These are phyloP conservation scores for Coremacera marginata DNA, from an alignment of 2,888 invertebrate species.

Conservation along the genomic window DNA sequence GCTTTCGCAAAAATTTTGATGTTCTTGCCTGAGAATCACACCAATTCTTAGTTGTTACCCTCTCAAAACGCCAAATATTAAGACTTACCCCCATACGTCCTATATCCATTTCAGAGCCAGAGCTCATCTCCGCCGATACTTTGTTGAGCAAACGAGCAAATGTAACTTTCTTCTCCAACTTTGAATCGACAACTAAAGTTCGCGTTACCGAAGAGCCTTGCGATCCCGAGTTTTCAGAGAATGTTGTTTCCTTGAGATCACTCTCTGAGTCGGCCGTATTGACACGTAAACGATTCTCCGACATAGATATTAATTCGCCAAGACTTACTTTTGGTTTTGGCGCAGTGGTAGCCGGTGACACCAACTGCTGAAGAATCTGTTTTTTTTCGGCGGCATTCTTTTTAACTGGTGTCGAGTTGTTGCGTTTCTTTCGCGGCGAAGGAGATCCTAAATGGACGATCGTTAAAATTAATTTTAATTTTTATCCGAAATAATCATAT, in stretches of 20 bases:
- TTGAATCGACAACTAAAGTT: conserved; percentile 73
- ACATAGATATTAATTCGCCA: conserved; percentile 81
- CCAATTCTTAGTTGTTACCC: neutral
- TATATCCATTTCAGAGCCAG: conserved; percentile 78
- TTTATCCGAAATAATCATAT: neutral
- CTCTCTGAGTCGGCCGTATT: conserved; percentile 70
- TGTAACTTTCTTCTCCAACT: conserved; percentile 83
- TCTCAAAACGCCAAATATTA: neutral
- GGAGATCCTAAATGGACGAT: conserved; percentile 75
- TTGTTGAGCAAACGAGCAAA: conserved; percentile 81
- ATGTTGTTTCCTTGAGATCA: conserved; percentile 75
- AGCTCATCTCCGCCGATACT: conserved; percentile 83
- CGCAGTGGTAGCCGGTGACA: conserved; percentile 77
- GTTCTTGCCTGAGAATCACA: conserved; percentile 51
- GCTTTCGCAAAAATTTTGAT: conserved; percentile 45
- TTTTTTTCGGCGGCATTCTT: conserved; percentile 83
- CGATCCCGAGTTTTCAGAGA: conserved; percentile 71
- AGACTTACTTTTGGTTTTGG: conserved; percentile 72
- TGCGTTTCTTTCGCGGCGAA: conserved; percentile 82
- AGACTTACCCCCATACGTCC: conserved; percentile 46
- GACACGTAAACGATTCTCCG: conserved; percentile 73
- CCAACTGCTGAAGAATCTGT: conserved; percentile 83
- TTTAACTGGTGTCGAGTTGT: conserved; percentile 83
- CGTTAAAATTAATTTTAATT: too few relatives aligned
- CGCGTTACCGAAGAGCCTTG: conserved; percentile 71